Percentiles rank a stretch among this genome's conserved stretches.
phyloP scores from a whole-genome alignment of 53 echinoderm and acorn worm species.

The Echinarachnius parma region DNA sequence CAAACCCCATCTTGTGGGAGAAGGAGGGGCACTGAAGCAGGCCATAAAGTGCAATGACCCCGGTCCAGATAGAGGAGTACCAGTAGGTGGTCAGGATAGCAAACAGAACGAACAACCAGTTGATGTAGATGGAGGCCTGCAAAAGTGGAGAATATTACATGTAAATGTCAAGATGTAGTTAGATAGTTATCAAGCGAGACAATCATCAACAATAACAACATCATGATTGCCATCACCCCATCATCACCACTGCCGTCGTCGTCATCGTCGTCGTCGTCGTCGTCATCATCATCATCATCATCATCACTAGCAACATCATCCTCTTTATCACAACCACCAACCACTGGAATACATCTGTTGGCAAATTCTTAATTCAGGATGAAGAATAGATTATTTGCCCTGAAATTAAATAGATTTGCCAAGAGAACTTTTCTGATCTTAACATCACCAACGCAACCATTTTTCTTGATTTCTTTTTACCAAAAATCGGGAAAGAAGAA shows the following conservation, averaged over 20 bases:
- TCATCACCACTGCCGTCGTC: neutral
- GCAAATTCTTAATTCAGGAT: too few species aligned
- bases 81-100: slow-evolving; percentile 76
- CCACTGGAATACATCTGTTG: too few species aligned
- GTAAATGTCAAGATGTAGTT: neutral
- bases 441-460: too few species aligned
- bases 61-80: slow-evolving; percentile 69
- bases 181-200: too few species aligned
- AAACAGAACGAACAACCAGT: slow-evolving; percentile 73
- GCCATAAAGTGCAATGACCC: slow-evolving; percentile 69
- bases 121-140: slow-evolving; percentile 74
- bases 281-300: neutral
- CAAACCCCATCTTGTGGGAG: slow-evolving; percentile 84
- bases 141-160: neutral
- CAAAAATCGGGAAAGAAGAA: too few species aligned
- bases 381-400: too few species aligned
- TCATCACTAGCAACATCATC: neutral
- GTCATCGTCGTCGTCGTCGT: neutral
- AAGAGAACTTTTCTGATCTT: too few species aligned
- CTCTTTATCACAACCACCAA: neutral
- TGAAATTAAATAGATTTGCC: too few species aligned
- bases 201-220: too few species aligned
- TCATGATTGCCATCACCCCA: too few species aligned
- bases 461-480: too few species aligned
- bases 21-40: slow-evolving; percentile 71